A percentile compares a stretch with the other conserved stretches of the same genome.
Evolutionary conservation across 2,888 invertebrate species (phyloP).

Genomic region (Plusia festucae): DNA sequence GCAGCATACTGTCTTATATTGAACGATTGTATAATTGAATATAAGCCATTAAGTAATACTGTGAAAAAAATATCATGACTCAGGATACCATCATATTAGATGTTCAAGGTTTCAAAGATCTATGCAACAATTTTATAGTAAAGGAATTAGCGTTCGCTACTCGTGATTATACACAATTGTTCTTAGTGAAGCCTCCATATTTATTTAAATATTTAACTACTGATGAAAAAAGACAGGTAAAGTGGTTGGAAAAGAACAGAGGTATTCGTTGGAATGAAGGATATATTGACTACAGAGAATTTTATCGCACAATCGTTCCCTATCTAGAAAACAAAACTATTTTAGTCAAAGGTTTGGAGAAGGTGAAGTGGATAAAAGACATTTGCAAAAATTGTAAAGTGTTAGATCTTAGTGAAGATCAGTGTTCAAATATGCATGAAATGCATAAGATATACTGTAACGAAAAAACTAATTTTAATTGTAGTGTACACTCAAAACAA

Average conservation of each 20-base stretch:
- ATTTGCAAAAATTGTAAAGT: constrained; percentile 9
- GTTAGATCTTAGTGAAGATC: background rate
- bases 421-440: background rate
- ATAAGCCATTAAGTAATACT: constrained; percentile 8
- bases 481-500: background rate
- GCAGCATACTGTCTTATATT: constrained; percentile 18
- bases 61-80: constrained; percentile 21
- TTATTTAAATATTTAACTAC: too few species aligned
- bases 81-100: constrained; percentile 6
- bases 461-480: background rate
- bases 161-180: constrained; percentile 5
- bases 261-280: constrained; percentile 17
- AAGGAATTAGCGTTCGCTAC: too few species aligned
- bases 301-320: background rate
- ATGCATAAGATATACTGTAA: constrained; percentile 14
- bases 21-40: constrained; percentile 13
- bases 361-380: constrained; percentile 3
- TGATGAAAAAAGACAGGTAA: constrained; percentile 1
- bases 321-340: constrained; percentile 5
- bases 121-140: too few species aligned
- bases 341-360: background rate
- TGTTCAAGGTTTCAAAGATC: too few species aligned
- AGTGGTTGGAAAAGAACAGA: constrained; percentile 15
- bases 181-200: background rate
- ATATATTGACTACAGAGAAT: constrained; percentile 10